A percentile compares a stretch with the other conserved stretches of the same genome.
phyloP scores from a whole-genome alignment of 2,113 vertebrate species.

The Myodes glareolus region DNA sequence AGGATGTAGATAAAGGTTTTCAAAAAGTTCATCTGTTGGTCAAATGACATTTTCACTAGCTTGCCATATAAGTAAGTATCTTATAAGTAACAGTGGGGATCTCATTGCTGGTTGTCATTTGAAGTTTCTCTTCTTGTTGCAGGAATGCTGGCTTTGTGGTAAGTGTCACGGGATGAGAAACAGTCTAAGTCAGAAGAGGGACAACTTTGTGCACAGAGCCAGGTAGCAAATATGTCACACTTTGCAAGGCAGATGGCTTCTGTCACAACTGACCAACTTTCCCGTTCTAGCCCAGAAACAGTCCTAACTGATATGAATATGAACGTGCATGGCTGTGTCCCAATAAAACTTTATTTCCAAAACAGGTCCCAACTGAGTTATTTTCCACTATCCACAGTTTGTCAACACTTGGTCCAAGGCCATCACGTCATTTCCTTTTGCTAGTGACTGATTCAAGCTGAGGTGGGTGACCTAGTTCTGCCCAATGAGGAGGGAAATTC shows the following conservation, averaged over 20 bases:
- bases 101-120: background rate
- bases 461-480: constrained; percentile 1
- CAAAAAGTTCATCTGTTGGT: background rate
- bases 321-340: background rate
- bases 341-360: constrained; percentile 63
- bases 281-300: background rate
- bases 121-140: constrained; percentile 33
- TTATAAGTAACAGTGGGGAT: background rate
- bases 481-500: constrained; percentile 7
- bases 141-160: background rate
- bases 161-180: background rate
- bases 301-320: background rate
- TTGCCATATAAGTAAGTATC: background rate
- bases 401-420: background rate
- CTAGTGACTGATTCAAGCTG: constrained; percentile 7
- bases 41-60: background rate
- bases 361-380: background rate
- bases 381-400: background rate
- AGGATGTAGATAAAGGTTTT: background rate
- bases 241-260: background rate
- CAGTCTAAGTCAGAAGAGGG: background rate
- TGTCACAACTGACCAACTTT: constrained; percentile 31
- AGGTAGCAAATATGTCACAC: background rate
- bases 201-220: background rate
- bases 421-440: background rate